These are phyloP conservation scores for Diachasmimorpha longicaudata DNA, from an alignment of 1,140 invertebrate genomes.

Conservation along the genomic window DNA sequence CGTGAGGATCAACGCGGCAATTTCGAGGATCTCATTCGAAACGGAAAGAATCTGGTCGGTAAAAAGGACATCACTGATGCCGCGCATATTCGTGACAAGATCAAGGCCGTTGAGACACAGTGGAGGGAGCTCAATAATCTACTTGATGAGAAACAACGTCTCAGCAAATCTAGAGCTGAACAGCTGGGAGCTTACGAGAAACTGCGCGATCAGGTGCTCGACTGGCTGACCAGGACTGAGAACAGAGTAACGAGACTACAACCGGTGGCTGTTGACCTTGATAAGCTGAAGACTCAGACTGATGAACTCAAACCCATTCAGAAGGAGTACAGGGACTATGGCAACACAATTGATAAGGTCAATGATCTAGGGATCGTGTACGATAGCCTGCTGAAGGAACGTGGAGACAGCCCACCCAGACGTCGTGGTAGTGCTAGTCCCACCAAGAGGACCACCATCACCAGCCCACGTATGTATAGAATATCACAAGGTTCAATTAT, in stretches of 20 bases:
- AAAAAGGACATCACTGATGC: constrained; percentile 92
- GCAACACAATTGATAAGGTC: constrained; percentile 85
- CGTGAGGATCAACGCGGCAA: constrained; percentile 66
- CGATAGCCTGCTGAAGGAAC: constrained; percentile 78
- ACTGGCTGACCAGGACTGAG: constrained; percentile 86
- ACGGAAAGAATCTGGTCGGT: constrained; percentile 82
- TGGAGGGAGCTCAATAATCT: constrained; percentile 84
- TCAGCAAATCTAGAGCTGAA: constrained; percentile 82
- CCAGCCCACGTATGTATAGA: constrained; percentile 62
- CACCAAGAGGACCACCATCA: constrained; percentile 72
- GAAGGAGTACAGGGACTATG: constrained; percentile 90
- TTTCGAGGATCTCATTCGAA: constrained; percentile 80
- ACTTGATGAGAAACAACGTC: constrained; percentile 82
- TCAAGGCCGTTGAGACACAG: constrained; percentile 84
- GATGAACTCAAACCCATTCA: constrained; percentile 88
- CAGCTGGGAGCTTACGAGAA: constrained; percentile 85
- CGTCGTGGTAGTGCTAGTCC: constrained; percentile 72
- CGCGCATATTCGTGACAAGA: constrained; percentile 81
- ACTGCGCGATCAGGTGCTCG: constrained; percentile 80
- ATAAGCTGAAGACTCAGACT: constrained; percentile 81
- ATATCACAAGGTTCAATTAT: background rate
- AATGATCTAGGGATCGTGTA: constrained; percentile 88
- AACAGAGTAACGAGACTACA: constrained; percentile 73
- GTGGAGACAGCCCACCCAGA: constrained; percentile 76
- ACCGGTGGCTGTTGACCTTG: constrained; percentile 86